Conservation (phyloP, 2,888 invertebrate species). For the Aleiodes leptofemur region DNA sequence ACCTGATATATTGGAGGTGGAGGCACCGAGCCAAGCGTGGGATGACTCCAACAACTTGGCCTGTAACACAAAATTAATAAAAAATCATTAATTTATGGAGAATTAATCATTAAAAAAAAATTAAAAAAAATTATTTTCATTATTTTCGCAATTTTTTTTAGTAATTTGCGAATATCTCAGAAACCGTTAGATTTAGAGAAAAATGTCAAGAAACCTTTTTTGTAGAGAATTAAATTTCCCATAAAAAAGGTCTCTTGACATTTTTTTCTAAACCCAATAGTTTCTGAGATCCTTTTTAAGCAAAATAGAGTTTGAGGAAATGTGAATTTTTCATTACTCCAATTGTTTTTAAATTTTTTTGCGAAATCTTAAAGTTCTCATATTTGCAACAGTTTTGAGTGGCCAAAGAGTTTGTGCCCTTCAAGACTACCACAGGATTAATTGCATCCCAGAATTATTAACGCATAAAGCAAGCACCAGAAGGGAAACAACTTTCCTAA, state of each 20-base stretch:
- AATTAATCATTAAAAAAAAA: too few relatives aligned
- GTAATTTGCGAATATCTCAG: too few relatives aligned
- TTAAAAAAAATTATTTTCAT: neutral
- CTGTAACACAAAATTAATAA: slow-evolving; percentile 79
- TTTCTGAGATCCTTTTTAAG: too few relatives aligned
- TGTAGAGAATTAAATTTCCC: too few relatives aligned
- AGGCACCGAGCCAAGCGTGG: slow-evolving; percentile 94
- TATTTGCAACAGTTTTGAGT: neutral
- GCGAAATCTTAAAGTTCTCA: neutral
- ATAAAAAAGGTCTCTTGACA: too few relatives aligned
- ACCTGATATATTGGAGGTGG: slow-evolving; percentile 94
- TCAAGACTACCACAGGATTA: slow-evolving; percentile 43
- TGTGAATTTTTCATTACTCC: neutral
- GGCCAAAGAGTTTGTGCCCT: slow-evolving; percentile 19
- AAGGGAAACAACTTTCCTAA: slow-evolving; percentile 72
- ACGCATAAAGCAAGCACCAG: slow-evolving; percentile 49
- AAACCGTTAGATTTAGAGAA: too few relatives aligned
- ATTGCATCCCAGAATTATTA: slow-evolving; percentile 46
- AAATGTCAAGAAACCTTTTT: too few relatives aligned
- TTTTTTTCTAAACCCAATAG: too few relatives aligned
- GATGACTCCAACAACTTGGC: slow-evolving; percentile 94
- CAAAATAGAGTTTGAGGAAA: too few relatives aligned
- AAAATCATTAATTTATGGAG: neutral
- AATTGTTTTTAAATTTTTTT: neutral
- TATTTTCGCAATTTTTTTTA: slow-evolving; percentile 26